Percentiles rank a stretch among this genome's conserved stretches.
Conservation (phyloP, 2,888 invertebrate species). For the Cryptophagus acutangulus region DNA sequence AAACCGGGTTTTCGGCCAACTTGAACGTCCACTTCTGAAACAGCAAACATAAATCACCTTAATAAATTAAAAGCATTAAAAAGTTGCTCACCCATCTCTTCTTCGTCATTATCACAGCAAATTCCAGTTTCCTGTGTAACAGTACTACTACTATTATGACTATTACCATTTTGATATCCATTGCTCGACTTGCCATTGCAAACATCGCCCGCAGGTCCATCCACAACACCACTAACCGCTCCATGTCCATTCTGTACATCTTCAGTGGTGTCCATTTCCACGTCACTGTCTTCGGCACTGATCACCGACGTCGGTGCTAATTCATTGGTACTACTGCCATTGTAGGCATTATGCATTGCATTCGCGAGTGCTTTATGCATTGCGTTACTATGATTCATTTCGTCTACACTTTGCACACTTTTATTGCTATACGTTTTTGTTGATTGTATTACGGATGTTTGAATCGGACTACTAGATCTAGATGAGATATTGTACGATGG, state of each 20-base stretch:
- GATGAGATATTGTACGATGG: slow-evolving; percentile 35
- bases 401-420: slow-evolving; percentile 42
- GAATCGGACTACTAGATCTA: slow-evolving; percentile 54
- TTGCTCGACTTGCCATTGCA: slow-evolving; percentile 39
- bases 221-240: slow-evolving; percentile 28
- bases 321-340: slow-evolving; percentile 19
- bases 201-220: too few relatives aligned
- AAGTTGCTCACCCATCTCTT: slow-evolving; percentile 63
- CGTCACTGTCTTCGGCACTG: slow-evolving; percentile 51
- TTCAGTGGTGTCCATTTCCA: slow-evolving; percentile 51
- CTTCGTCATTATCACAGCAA: slow-evolving; percentile 65
- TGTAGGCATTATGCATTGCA: slow-evolving; percentile 48
- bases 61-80: not conserved
- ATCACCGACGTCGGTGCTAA: slow-evolving; percentile 32
- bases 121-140: slow-evolving; percentile 19
- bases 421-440: slow-evolving; percentile 53
- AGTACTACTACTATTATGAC: slow-evolving; percentile 37
- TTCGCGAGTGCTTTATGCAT: too few relatives aligned
- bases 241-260: slow-evolving; percentile 46
- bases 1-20: slow-evolving; percentile 47
- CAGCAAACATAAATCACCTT: not conserved
- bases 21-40: slow-evolving; percentile 51
- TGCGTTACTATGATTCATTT: slow-evolving; percentile 52
- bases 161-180: slow-evolving; percentile 60
- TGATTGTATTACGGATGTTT: slow-evolving; percentile 80